Conservation (phyloP, 2,888 invertebrate species). For the Heliconius erato region DNA sequence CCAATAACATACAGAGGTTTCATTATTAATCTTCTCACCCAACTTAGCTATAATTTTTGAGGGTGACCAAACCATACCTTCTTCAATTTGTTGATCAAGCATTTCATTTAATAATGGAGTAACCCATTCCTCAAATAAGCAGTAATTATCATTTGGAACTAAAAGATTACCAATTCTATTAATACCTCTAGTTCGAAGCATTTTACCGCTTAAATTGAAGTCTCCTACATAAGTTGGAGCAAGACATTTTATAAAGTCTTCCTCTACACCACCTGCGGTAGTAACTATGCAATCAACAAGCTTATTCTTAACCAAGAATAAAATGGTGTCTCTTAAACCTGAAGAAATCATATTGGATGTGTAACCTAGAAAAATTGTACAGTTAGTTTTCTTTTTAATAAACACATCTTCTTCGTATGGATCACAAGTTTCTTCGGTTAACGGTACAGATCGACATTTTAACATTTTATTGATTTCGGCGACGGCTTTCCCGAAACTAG, state of each 20-base stretch:
- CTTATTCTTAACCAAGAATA: constrained; percentile 87
- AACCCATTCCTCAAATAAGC: constrained; percentile 98
- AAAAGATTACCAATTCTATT: constrained; percentile 96
- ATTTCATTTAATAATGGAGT: constrained; percentile 96
- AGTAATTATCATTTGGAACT: constrained; percentile 99
- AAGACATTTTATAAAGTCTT: constrained; percentile 99
- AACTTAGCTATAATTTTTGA: constrained; percentile 87
- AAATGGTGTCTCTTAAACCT: constrained; percentile 95
- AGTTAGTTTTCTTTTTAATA: constrained; percentile 91
- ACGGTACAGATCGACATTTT: constrained; percentile 88
- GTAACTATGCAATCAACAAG: constrained; percentile 98
- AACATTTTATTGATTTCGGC: constrained; percentile 97
- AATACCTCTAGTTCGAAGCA: constrained; percentile 93
- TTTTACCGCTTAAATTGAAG: constrained; percentile 92
- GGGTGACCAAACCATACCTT: constrained; percentile 94
- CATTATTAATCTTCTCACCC: constrained; percentile 95
- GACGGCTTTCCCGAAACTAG: constrained; percentile 96
- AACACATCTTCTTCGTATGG: constrained; percentile 92
- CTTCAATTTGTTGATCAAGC: constrained; percentile 93
- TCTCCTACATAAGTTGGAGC: constrained; percentile 97
- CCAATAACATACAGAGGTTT: constrained; percentile 98
- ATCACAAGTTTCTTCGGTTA: constrained; percentile 89
- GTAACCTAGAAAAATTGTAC: constrained; percentile 98
- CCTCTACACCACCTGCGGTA: constrained; percentile 99
- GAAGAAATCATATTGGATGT: constrained; percentile 99